Evolutionary conservation across 2,888 invertebrate species (phyloP).

Genomic region (Empis livida): DNA sequence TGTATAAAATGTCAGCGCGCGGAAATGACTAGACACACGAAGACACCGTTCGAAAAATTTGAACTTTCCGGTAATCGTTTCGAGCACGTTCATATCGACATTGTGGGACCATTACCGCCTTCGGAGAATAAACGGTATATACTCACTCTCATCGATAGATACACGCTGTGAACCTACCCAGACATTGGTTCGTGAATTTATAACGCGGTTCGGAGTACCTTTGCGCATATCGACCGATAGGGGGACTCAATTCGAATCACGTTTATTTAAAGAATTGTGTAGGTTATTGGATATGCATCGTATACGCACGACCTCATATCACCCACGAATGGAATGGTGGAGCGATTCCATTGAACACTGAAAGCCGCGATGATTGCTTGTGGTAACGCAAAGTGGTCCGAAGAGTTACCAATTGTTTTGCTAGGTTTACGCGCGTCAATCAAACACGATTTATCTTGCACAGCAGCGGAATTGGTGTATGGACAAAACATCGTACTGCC

Average conservation of each 20-base stretch:
- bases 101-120: slow-evolving; percentile 24
- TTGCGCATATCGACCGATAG: slow-evolving; percentile 10
- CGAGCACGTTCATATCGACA: slow-evolving; percentile 23
- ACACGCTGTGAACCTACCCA: slow-evolving; percentile 15
- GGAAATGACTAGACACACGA: not conserved
- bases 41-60: not conserved
- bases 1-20: not conserved
- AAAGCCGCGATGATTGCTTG: not conserved
- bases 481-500: not conserved
- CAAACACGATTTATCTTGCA: not conserved
- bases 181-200: slow-evolving; percentile 4
- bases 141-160: slow-evolving; percentile 19
- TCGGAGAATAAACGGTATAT: slow-evolving; percentile 15
- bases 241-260: slow-evolving; percentile 5
- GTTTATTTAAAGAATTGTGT: not conserved
- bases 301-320: not conserved
- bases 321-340: not conserved
- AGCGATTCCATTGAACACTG: not conserved
- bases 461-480: not conserved
- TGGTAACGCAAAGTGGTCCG: not conserved
- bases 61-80: slow-evolving; percentile 13
- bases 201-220: slow-evolving; percentile 10
- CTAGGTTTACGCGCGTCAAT: not conserved
- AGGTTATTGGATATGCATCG: not conserved
- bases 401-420: not conserved